Base-by-base conservation (phyloP, 2,888 invertebrate species). In the Lymantria monacha region DNA sequence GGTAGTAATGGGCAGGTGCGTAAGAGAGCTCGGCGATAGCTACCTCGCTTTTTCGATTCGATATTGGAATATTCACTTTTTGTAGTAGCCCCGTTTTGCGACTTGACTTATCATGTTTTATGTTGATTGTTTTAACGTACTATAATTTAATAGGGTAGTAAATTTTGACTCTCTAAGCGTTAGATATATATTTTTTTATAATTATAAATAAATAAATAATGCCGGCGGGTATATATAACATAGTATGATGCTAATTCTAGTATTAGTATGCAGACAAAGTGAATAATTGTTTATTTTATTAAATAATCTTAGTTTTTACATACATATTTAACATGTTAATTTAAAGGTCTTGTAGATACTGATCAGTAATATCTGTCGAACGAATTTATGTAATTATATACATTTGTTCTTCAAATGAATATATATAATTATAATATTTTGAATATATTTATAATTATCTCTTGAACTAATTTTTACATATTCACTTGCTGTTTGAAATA, bases 1-100 rank as follows among this genome's bases (percentile, higher is more conserved):
- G 87, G 79, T 83, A 78, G 87, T 87, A 89, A 90, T 89, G 89
- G 90, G 85, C 91, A 90, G 90, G 90, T 91, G 88, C 79, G 87
- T 85, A 82, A 79, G 82, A 82, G 75, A 70, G 70, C 68, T 70
- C 72, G 72, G 63, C 81, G 85, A 84, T 86, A 82, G 87, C 90
- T 88, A 87, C 87, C 84, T 83, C 85, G 86, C 84, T 87, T 88
- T 87, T 86, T 83, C 78, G 81, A 76, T 70, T 76, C 60, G 69
- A 77, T 69, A 69, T 76, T 76, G 72, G 72, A 72, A 74, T 77
- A 75, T 72, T 74, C 74, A 63, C 70, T 85, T 85, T 87, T 86
- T 87, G 79, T 84, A 61, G 68, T 74, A 74, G 73, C 70, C 62
- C 71, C 76, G 75, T 79, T 82, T 85, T 78, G 80, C 81, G 76